A percentile compares a stretch with the other conserved stretches of the same genome.
phyloP scores from a whole-genome alignment of 2,888 invertebrate species.

The Micoletzkya japonica region DNA sequence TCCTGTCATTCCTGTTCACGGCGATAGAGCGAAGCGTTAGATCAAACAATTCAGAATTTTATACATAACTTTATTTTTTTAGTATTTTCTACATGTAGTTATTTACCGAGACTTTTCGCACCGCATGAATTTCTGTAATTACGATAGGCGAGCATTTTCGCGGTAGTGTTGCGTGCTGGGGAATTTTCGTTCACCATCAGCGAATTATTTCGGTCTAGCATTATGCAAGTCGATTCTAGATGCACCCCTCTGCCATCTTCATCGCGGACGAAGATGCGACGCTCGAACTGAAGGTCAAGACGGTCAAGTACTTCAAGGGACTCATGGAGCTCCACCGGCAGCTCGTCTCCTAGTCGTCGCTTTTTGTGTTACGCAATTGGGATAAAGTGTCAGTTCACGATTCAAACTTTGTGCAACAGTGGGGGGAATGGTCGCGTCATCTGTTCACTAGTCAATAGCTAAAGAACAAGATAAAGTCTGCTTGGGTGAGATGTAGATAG shows the following conservation, averaged over 20 bases:
- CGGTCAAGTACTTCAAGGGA: slow-evolving; percentile 93
- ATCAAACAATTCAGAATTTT: too few species aligned
- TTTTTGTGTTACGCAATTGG: too few species aligned
- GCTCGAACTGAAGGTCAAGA: slow-evolving; percentile 82
- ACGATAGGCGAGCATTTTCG: not conserved
- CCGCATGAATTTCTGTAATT: not conserved
- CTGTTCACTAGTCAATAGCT: too few species aligned
- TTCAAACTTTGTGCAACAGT: too few species aligned
- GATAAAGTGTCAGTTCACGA: too few species aligned
- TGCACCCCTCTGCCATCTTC: slow-evolving; percentile 85
- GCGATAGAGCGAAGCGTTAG: too few species aligned
- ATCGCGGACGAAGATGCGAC: slow-evolving; percentile 98
- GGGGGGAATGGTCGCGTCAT: too few species aligned
- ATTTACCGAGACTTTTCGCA: not conserved
- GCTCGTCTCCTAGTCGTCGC: slow-evolving; percentile 43
- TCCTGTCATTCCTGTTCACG: too few species aligned
- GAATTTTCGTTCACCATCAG: not conserved
- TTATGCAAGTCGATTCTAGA: slow-evolving; percentile 20
- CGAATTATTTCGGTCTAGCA: not conserved
- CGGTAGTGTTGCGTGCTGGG: not conserved
- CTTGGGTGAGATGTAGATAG: too few species aligned
- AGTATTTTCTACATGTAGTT: not conserved
- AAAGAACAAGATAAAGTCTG: too few species aligned
- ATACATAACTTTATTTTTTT: too few species aligned
- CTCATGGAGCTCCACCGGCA: slow-evolving; percentile 64